Base-by-base conservation (phyloP, 2,113 vertebrate genomes). In the Peromyscus leucopus region DNA sequence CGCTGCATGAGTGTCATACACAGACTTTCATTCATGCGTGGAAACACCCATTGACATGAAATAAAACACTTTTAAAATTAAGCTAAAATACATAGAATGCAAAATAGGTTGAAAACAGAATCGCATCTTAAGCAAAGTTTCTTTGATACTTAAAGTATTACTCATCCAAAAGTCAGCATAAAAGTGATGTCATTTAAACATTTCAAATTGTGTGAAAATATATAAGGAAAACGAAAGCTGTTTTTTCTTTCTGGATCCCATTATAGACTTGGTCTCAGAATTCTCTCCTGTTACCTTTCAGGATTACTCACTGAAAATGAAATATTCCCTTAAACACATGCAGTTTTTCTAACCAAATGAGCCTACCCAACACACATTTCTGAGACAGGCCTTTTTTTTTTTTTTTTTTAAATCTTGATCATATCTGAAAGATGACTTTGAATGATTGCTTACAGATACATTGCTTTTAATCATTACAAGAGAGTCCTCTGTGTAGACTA, bases 91-190 rank as follows among this genome's bases (percentile, higher is more conserved):
- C 78, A 72, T n/a, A 74, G 28, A 55, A 74, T 48, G 5, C 82
- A 65, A 83, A 87, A 86, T 33, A 33, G 11, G n/a, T 96, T 24
- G 67, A 88, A 91, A 48, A 31, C n/a, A 80, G 21, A 86, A 87
- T 59, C 74, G 7, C 22, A 22, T 61, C 26, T 46, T 17, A 59
- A 74, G 48, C 11, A 72, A 72, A 39, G 75, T 24, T 90, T 22
- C 39, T 74, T 89, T 89, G 21, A 24, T 72, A 89, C 13, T 6
- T 88, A 59, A 7, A 79, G 55, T 76, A 76, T 87, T 59, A 57
- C 11, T 80, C 31, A 65, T 33, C 83, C 90, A 55, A 92, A 84
- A 90, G 4, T 42, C 42, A 72, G 16, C n/a, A 24, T 22, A 85
- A 76, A 67, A 42, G 57, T 65, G 39, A 55, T 80, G 9, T 86